A percentile compares a stretch with the other conserved stretches of the same genome.
These are phyloP conservation scores for Heliornis fulica DNA, from an alignment of 2,113 vertebrate species.

Conservation along the genomic window DNA sequence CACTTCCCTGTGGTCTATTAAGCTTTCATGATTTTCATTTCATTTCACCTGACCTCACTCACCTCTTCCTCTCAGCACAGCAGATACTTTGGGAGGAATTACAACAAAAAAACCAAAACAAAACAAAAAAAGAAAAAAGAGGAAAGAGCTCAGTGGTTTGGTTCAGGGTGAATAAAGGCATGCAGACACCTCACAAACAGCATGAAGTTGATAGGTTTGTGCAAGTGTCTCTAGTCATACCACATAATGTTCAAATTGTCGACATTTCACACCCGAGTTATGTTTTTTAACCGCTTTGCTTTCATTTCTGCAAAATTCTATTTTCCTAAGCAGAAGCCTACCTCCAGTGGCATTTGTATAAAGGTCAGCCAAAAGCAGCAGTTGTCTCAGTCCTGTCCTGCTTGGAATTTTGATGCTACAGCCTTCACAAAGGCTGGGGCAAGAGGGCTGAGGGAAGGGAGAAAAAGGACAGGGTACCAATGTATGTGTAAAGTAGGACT, in stretches of 20 bases:
- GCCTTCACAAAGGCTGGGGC: neutral
- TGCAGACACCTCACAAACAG: neutral
- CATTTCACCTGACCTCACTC: constrained; percentile 24
- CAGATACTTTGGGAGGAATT: neutral
- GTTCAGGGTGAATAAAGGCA: neutral
- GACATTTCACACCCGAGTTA: neutral
- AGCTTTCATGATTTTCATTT: constrained; percentile 32
- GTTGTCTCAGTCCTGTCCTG: neutral
- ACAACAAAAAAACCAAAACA: too few relatives aligned
- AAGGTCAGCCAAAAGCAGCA: constrained; percentile 9
- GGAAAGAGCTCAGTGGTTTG: neutral
- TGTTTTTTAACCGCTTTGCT: neutral
- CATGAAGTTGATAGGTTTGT: neutral
- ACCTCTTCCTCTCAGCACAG: neutral
- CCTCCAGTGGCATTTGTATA: neutral
- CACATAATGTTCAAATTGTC: neutral
- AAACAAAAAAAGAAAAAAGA: neutral
- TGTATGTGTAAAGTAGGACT: neutral
- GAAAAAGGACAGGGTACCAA: neutral
- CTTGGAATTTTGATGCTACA: neutral
- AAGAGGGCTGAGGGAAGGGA: neutral
- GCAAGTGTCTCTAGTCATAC: neutral
- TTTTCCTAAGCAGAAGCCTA: neutral
- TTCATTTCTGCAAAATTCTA: neutral
- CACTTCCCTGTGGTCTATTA: constrained; percentile 25